phyloP scores from a whole-genome alignment of 2,113 vertebrate species.

The Leiothrix lutea region DNA sequence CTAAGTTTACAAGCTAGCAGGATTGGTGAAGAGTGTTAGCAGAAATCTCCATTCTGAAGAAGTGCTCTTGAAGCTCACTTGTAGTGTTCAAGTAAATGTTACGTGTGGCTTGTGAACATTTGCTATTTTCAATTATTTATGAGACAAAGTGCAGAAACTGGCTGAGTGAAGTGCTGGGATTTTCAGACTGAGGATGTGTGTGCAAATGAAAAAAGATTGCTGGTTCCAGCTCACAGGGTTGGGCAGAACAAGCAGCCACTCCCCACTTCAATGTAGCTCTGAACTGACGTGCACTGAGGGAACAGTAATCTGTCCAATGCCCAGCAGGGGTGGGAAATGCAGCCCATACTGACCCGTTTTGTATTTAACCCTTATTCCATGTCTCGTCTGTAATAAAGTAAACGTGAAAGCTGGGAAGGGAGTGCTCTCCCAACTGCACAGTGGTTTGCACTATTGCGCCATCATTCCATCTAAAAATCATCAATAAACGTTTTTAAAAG shows the following conservation, averaged over 20 bases:
- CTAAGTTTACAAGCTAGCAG: background rate
- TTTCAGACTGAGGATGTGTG: background rate
- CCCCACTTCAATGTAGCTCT: background rate
- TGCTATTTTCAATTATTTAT: background rate
- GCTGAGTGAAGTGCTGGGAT: background rate
- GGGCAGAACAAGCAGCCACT: background rate
- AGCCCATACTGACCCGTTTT: constrained; percentile 46
- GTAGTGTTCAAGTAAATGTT: background rate
- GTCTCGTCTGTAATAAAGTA: constrained; percentile 53
- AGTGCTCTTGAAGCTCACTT: background rate
- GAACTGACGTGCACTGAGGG: constrained; percentile 6
- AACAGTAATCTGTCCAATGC: background rate
- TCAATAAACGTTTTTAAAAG: constrained; percentile 76
- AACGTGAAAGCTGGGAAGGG: constrained; percentile 59
- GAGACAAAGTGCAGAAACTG: background rate
- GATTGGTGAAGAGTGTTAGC: background rate
- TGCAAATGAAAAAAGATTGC: background rate
- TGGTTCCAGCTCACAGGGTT: background rate
- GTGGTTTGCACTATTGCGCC: constrained; percentile 69
- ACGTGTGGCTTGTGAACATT: background rate
- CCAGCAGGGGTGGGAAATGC: background rate
- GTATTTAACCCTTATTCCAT: constrained; percentile 45
- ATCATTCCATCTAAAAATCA: constrained; percentile 59
- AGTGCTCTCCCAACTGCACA: constrained; percentile 49
- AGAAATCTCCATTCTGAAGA: background rate